Percentiles rank a stretch among this genome's conserved stretches.
Evolutionary conservation across 2,113 vertebrate species (phyloP).

Genomic region (Limanda limanda): DNA sequence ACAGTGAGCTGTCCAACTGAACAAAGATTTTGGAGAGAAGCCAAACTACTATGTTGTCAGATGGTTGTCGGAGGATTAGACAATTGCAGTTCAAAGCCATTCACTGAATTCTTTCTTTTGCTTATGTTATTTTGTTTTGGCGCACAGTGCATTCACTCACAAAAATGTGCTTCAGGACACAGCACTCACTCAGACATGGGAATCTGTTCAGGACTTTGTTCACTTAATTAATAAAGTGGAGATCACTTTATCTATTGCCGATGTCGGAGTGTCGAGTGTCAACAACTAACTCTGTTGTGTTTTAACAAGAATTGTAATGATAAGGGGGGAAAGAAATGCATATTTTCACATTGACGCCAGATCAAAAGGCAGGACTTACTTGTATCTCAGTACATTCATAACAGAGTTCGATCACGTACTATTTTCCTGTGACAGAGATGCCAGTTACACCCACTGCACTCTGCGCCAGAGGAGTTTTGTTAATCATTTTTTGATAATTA

Average conservation of each 20-base stretch:
- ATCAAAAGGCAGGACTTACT: too few species aligned
- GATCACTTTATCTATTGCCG: background rate
- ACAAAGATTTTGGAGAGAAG: background rate
- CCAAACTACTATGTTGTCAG: background rate
- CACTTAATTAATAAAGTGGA: background rate
- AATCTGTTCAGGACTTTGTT: too few species aligned
- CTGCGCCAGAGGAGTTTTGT: background rate
- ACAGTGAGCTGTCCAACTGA: background rate
- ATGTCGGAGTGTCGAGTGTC: too few species aligned
- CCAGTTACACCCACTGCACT: background rate
- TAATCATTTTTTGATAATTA: background rate
- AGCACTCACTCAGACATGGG: background rate
- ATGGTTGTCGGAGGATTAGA: background rate
- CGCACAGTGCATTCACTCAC: background rate
- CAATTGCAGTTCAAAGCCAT: background rate
- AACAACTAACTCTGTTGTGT: too few species aligned
- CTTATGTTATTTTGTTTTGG: background rate
- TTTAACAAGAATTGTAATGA: too few species aligned
- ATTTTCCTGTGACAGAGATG: background rate
- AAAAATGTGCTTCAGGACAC: background rate
- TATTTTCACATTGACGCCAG: too few species aligned
- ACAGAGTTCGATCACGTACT: too few species aligned
- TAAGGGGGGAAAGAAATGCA: too few species aligned
- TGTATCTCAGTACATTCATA: too few species aligned
- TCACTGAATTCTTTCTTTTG: background rate